Evolutionary conservation across 1,140 invertebrate genomes (phyloP).

Genomic region (Linepithema humile): DNA sequence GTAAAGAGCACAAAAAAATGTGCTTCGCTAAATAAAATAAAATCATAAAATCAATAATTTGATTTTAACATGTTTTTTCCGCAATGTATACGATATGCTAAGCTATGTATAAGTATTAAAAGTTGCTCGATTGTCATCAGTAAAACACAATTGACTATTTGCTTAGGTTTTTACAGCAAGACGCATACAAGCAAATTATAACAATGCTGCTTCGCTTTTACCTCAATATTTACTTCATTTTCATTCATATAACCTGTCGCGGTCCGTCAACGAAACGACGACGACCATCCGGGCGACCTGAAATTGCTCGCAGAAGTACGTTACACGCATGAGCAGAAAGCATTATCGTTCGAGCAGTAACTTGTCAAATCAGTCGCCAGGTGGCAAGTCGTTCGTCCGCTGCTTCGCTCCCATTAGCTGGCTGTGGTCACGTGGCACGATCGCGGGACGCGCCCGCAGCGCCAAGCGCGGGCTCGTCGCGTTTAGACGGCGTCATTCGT

Average conservation of each 20-base stretch:
- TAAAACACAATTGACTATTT: not conserved
- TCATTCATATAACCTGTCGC: not conserved
- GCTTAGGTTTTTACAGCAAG: not conserved
- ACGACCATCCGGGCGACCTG: not conserved
- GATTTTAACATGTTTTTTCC: not conserved
- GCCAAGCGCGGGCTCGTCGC: constrained; percentile 80
- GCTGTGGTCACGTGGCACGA: constrained; percentile 73
- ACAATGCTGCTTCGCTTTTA: no score
- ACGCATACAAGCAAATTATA: no score
- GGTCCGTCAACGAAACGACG: not conserved
- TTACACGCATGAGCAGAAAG: not conserved
- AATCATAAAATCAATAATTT: not conserved
- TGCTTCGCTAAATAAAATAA: no score
- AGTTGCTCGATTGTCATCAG: not conserved
- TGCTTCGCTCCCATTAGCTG: constrained; percentile 67
- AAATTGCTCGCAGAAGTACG: no score
- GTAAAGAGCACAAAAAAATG: no score
- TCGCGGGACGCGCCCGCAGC: constrained; percentile 73
- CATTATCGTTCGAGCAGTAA: not conserved
- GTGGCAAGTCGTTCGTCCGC: not conserved
- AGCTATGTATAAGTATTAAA: not conserved
- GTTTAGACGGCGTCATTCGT: constrained; percentile 78
- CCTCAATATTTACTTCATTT: constrained; percentile 16
- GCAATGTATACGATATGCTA: not conserved
- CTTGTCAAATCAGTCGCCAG: not conserved